Conservation (phyloP, 2,113 vertebrate species). For the Alaudala cheleensis region DNA sequence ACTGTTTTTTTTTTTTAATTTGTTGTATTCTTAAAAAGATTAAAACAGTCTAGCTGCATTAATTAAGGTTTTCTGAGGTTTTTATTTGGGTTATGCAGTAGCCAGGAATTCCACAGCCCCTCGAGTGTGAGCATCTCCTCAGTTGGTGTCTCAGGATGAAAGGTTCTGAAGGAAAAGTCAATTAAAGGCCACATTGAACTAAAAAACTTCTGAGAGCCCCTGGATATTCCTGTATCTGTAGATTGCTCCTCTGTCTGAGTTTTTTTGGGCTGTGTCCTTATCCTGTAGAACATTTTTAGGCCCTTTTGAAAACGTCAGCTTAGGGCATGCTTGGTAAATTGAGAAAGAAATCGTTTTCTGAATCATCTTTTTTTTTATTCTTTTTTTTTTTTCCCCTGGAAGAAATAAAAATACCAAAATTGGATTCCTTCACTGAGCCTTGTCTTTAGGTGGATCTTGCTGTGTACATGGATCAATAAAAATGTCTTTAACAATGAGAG, state of each 20-base stretch:
- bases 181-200: neutral
- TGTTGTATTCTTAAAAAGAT: neutral
- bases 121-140: neutral
- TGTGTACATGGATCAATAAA: constrained; percentile 2
- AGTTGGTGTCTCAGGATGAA: neutral
- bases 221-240: neutral
- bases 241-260: fast-evolving
- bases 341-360: neutral
- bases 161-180: neutral
- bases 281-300: neutral
- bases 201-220: neutral
- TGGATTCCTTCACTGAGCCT: neutral
- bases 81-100: neutral
- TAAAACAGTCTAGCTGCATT: neutral
- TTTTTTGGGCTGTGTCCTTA: neutral
- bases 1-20: neutral
- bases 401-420: neutral
- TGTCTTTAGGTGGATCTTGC: neutral
- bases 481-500: neutral
- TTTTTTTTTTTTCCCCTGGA: neutral
- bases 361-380: neutral
- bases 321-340: neutral
- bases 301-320: neutral
- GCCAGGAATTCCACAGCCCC: neutral
- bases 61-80: constrained; percentile 8